Percentiles rank a stretch among this genome's conserved stretches.
Evolutionary conservation across 2,888 invertebrate species (phyloP).

Genomic region (Cerastis leucographa): DNA sequence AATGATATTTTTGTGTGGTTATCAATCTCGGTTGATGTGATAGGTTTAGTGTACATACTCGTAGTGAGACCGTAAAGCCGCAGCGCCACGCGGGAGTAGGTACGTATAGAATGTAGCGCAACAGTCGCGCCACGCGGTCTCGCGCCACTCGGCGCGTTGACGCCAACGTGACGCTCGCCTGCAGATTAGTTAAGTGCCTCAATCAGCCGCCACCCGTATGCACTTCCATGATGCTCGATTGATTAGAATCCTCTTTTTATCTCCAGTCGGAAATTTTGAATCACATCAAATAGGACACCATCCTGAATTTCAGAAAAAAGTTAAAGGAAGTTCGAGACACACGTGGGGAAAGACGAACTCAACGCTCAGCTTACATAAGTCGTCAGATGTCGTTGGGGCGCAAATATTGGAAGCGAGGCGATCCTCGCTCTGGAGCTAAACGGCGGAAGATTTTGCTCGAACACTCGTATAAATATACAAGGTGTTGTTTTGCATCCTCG

Average conservation of each 20-base stretch:
- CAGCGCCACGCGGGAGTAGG: neutral
- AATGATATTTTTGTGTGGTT: conserved; percentile 33
- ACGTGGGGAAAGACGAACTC: neutral
- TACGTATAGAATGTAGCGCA: neutral
- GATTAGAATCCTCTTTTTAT: neutral
- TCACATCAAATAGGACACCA: neutral
- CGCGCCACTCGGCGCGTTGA: neutral
- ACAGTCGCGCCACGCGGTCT: neutral
- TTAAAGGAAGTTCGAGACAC: neutral
- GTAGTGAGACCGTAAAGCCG: neutral
- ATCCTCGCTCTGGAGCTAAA: neutral
- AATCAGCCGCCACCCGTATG: neutral
- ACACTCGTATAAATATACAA: conserved; percentile 40
- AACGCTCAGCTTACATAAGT: neutral
- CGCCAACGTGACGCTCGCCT: too few relatives aligned
- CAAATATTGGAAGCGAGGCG: neutral
- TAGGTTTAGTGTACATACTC: neutral
- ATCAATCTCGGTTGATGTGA: conserved; percentile 29
- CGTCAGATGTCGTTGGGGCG: neutral
- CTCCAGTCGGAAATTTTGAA: neutral
- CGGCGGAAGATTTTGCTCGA: neutral
- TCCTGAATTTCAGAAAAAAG: neutral
- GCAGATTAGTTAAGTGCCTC: neutral
- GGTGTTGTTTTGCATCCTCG: too few relatives aligned
- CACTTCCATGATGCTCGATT: neutral